phyloP scores from a whole-genome alignment of 2,888 invertebrate species.

The Acanthopleura granulata region DNA sequence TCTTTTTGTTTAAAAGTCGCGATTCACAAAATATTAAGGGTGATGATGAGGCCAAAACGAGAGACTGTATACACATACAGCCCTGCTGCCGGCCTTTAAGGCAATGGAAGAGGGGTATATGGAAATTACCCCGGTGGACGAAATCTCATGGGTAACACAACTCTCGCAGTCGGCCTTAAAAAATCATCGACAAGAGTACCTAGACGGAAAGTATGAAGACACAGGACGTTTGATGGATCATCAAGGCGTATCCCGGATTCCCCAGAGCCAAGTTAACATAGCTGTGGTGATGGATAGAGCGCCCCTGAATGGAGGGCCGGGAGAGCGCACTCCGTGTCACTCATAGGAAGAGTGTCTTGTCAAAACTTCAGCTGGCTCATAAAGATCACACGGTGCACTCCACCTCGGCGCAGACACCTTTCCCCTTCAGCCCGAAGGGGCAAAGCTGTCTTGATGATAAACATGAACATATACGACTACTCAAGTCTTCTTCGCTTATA shows the following conservation, averaged over 20 bases:
- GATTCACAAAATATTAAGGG: neutral
- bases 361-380: neutral
- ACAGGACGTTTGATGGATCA: slow-evolving; percentile 4
- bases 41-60: neutral
- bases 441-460: too few relatives aligned
- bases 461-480: too few relatives aligned
- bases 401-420: neutral
- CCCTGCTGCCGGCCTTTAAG: neutral
- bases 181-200: neutral
- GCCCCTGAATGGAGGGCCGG: neutral
- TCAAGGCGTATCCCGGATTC: slow-evolving; percentile 4
- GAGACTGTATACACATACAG: too few relatives aligned
- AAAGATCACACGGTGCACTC: slow-evolving; percentile 1
- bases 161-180: neutral
- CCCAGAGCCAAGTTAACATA: slow-evolving; percentile 7
- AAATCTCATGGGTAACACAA: neutral
- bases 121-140: neutral
- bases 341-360: neutral
- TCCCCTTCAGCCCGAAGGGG: too few relatives aligned
- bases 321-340: neutral
- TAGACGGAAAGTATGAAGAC: slow-evolving; percentile 5
- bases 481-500: too few relatives aligned
- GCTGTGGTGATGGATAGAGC: neutral
- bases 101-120: neutral
- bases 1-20: slow-evolving; percentile 6